phyloP scores from a whole-genome alignment of 2,113 vertebrate species.

The Nicator chloris region DNA sequence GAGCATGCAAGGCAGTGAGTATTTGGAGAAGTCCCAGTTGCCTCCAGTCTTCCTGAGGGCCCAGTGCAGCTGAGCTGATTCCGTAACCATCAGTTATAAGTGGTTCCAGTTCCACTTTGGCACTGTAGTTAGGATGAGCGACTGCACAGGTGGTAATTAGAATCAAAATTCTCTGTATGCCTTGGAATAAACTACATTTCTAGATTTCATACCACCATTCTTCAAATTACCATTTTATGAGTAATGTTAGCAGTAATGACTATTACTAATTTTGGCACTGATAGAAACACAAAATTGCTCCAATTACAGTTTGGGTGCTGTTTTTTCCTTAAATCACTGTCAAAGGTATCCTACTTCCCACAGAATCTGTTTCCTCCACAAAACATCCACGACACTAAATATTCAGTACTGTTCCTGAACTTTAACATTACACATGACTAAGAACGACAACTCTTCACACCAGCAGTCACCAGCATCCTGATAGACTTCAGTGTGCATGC shows the following conservation, averaged over 20 bases:
- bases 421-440: not conserved
- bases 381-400: not conserved
- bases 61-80: not conserved
- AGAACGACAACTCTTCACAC: not conserved
- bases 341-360: not conserved
- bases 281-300: not conserved
- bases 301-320: not conserved
- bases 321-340: not conserved
- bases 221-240: not conserved
- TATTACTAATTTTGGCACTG: not conserved
- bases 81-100: not conserved
- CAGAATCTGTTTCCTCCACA: not conserved
- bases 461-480: rapidly evolving
- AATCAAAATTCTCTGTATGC: not conserved
- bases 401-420: not conserved
- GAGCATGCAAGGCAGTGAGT: not conserved
- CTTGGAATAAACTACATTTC: not conserved
- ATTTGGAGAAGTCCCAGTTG: not conserved
- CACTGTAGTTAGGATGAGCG: not conserved
- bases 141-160: not conserved
- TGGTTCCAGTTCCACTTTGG: not conserved
- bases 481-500: rapidly evolving
- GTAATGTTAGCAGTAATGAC: not conserved
- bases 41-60: not conserved
- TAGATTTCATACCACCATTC: not conserved